phyloP scores from a whole-genome alignment of 37 sponge, comb jelly and placozoan genomes.

The Chondrilla cf. caribensis region DNA sequence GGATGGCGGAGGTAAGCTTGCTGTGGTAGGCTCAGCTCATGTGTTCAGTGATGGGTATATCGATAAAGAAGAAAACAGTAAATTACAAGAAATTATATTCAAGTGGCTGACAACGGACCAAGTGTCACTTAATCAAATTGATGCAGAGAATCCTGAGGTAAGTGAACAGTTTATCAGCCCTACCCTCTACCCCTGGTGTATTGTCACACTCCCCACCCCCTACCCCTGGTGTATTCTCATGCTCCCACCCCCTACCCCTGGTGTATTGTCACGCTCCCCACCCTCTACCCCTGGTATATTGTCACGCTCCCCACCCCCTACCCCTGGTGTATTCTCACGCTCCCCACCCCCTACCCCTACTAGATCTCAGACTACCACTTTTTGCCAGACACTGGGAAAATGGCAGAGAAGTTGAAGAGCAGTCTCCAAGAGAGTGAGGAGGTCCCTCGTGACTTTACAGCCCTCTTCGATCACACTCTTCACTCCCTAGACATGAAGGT shows the following conservation, averaged over 20 bases:
- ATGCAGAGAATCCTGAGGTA: slow-evolving; percentile 97
- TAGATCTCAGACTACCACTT: slow-evolving; percentile 94
- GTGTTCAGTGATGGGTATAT: slow-evolving; percentile 86
- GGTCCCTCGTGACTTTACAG: slow-evolving; percentile 89
- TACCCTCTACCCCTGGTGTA: not conserved
- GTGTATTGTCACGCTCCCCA: too few species aligned
- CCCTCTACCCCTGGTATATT: too few species aligned
- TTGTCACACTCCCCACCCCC: too few species aligned
- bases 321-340: too few species aligned
- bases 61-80: slow-evolving; percentile 93
- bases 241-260: too few species aligned
- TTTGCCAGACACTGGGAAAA: slow-evolving; percentile 79
- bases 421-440: slow-evolving; percentile 96
- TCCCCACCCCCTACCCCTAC: too few species aligned
- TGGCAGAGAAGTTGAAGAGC: slow-evolving; percentile 73
- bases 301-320: too few species aligned
- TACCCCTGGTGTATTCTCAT: too few species aligned
- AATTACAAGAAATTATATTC: slow-evolving; percentile 79
- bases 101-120: slow-evolving; percentile 82
- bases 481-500: slow-evolving; percentile 78
- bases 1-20: slow-evolving; percentile 69
- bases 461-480: slow-evolving; percentile 77
- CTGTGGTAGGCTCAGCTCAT: slow-evolving; percentile 94
- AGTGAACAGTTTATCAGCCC: not conserved
- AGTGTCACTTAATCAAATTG: slow-evolving; percentile 84